These are phyloP conservation scores for Anas platyrhynchos DNA, from an alignment of 2,113 vertebrate species.

Conservation along the genomic window DNA sequence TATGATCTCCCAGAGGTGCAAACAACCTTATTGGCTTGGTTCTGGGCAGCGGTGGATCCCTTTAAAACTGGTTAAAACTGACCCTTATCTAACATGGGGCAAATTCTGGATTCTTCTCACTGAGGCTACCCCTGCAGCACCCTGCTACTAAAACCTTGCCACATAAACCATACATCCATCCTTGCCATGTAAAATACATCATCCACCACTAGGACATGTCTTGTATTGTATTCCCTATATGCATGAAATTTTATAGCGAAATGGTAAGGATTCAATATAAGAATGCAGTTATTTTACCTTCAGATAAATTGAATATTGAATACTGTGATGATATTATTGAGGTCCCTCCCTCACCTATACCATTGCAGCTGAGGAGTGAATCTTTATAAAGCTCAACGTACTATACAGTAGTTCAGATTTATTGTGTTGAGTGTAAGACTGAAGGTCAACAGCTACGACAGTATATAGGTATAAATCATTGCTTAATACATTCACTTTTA, in stretches of 20 bases:
- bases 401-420: not conserved
- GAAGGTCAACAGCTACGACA: slow-evolving; percentile 52
- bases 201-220: not conserved
- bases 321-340: not conserved
- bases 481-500: slow-evolving; percentile 33
- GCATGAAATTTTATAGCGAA: not conserved
- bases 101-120: too few species aligned
- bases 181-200: too few species aligned
- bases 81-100: too few species aligned
- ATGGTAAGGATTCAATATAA: not conserved
- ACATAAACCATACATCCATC: too few species aligned
- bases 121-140: too few species aligned
- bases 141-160: too few species aligned
- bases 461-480: slow-evolving; percentile 34
- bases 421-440: not conserved
- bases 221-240: not conserved
- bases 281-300: not conserved
- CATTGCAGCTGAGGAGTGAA: not conserved
- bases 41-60: too few species aligned
- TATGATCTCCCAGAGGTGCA: too few species aligned
- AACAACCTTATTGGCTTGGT: too few species aligned
- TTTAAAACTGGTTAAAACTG: too few species aligned
- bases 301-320: not conserved
- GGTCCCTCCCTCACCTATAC: not conserved
- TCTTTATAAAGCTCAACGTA: not conserved